These are phyloP conservation scores for Mirounga angustirostris DNA, from an alignment of 2,113 vertebrate species.

Conservation along the genomic window DNA sequence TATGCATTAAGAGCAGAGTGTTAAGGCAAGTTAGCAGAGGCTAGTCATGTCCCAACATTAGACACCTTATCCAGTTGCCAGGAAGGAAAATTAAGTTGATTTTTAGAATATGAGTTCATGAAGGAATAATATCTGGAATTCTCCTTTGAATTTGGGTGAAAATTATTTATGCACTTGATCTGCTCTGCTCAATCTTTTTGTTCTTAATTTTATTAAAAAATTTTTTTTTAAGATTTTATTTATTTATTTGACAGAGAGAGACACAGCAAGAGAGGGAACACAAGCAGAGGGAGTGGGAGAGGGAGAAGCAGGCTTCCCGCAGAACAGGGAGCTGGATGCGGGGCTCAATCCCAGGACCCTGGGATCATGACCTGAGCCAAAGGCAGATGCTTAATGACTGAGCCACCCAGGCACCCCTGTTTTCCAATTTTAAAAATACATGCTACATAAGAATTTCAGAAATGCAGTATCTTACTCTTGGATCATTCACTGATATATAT, in stretches of 20 bases:
- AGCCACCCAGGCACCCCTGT: too few relatives aligned
- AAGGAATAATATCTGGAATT: slow-evolving; percentile 54
- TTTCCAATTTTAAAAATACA: not conserved
- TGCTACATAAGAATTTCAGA: slow-evolving; percentile 21
- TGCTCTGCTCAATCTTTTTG: not conserved
- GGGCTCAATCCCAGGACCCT: too few relatives aligned
- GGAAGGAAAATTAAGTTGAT: slow-evolving; percentile 53
- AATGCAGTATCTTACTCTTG: not conserved
- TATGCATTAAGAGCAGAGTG: not conserved
- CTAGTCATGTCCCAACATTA: not conserved
- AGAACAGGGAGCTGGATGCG: too few relatives aligned
- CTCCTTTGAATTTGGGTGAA: slow-evolving; percentile 52
- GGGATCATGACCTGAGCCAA: too few relatives aligned
- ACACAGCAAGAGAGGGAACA: too few relatives aligned
- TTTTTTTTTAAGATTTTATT: too few relatives aligned
- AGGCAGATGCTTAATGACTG: too few relatives aligned
- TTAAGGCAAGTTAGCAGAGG: not conserved
- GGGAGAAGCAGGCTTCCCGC: too few relatives aligned
- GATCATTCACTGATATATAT: not conserved
- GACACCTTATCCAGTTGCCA: not conserved
- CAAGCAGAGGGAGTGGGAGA: too few relatives aligned
- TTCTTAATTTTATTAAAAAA: not conserved
- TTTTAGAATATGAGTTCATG: slow-evolving; percentile 23
- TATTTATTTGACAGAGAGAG: too few relatives aligned
- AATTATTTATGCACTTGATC: slow-evolving; percentile 41